Percentiles rank a stretch among this genome's conserved stretches.
Evolutionary conservation across 2,113 vertebrate genomes (phyloP).

Genomic region (Neolamprologus brichardi): DNA sequence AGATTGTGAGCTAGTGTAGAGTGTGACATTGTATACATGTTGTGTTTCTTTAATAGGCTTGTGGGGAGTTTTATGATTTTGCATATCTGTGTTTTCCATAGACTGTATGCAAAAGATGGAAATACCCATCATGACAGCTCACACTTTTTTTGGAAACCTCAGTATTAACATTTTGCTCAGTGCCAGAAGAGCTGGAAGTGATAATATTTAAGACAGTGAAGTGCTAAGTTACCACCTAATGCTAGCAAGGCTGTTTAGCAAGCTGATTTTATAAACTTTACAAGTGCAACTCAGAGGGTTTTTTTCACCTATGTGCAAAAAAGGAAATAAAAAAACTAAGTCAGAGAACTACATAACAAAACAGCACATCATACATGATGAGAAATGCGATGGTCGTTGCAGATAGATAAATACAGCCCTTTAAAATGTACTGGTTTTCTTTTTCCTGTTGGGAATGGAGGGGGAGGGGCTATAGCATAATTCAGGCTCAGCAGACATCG

Average conservation of each 20-base stretch:
- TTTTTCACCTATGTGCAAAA: not conserved
- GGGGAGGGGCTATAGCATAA: not conserved
- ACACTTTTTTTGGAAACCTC: not conserved
- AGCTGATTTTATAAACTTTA: fast-evolving
- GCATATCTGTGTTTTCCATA: not conserved
- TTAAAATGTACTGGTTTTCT: not conserved
- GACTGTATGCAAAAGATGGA: not conserved
- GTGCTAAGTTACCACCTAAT: not conserved
- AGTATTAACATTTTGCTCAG: fast-evolving
- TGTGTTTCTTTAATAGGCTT: not conserved
- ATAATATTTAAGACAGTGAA: not conserved
- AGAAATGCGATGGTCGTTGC: not conserved
- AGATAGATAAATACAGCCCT: not conserved
- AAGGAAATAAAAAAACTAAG: fast-evolving
- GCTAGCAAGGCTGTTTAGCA: not conserved
- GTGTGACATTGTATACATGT: not conserved
- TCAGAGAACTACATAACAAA: not conserved
- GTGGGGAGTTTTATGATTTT: not conserved
- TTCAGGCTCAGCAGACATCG: not conserved
- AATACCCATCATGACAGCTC: not conserved
- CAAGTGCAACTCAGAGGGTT: fast-evolving
- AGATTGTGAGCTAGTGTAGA: not conserved
- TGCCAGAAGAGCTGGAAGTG: not conserved
- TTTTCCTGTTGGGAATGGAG: not conserved
- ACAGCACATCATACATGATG: not conserved